Evolutionary conservation across 2,113 vertebrate species (phyloP), one percentile per base, ranked within the genome.

Genomic region (Cairina moschata): DNA sequence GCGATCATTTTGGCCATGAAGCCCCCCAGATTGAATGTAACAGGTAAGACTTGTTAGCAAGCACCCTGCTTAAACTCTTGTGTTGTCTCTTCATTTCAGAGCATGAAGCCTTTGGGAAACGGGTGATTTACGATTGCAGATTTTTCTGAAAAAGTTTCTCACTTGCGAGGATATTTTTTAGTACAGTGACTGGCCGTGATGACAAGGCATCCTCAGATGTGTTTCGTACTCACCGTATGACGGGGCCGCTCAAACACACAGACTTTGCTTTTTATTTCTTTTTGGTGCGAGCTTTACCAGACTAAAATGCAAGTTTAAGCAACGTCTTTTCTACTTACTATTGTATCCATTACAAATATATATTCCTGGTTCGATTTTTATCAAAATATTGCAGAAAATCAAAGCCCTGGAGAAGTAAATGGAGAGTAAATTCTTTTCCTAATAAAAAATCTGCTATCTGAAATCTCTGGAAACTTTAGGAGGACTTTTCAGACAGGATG

Each of bases 401-500:
- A 1, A 78, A 67, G 84, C 6, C 34, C 23, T 58, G 59, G 29
- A 81, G 21, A 86, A 94, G 20, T 22, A 83, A 76, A 48, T 12
- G 18, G 1, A 13, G 36, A 38, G 36, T 38, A 40, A 13, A 20
- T 54, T 66, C 75, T 71, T 62, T 44, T 18, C 9, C 26, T 46
- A 69, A 63, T 32, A 76, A 89, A 55, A 3, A 67, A 34, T 16
- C 26, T 32, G 7, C 17, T 63, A 17, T 76, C 32, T 79, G 38
- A 82, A 82, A 82, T 67, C 36, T 79, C 58, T 73, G 59, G 28
- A 82, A 91, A 75, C 0, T 1, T 46, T 77, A 52, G 8, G n/a
- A 55, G 32, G 46, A 71, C 28, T 73, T 89, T 66, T 89, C 78
- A 91, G 88, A 95, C 77, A 87, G 92, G 86, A 96, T 74, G 66